phyloP scores from a whole-genome alignment of 2,113 vertebrate species.

The Leucosticte australis region DNA sequence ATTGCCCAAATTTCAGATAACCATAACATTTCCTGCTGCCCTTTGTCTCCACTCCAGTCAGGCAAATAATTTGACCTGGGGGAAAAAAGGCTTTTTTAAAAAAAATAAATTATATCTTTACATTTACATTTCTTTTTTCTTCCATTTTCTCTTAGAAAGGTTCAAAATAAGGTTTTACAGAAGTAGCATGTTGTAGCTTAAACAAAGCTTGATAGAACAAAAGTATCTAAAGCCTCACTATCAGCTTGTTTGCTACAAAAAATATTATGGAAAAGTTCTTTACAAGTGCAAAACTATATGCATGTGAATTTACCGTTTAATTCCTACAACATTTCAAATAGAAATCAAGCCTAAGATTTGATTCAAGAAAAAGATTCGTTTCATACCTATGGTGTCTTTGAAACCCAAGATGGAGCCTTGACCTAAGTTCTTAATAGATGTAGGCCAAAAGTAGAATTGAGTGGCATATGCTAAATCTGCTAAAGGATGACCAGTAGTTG shows the following conservation, averaged over 20 bases:
- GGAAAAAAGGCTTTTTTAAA: neutral
- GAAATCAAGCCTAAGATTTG: neutral
- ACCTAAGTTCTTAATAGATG: neutral
- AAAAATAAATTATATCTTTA: neutral
- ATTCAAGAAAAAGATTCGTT: neutral
- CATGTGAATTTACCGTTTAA: neutral
- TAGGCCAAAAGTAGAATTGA: slow-evolving; percentile 79
- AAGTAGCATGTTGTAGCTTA: neutral
- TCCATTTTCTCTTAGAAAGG: neutral
- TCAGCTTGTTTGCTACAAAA: neutral
- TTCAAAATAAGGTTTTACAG: neutral
- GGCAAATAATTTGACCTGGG: neutral
- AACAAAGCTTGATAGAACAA: neutral
- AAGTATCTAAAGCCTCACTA: neutral
- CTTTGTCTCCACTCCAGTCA: neutral
- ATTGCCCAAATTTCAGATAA: neutral
- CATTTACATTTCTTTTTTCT: neutral
- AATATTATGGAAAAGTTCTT: neutral
- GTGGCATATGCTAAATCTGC: slow-evolving; percentile 84
- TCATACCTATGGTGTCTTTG: slow-evolving; percentile 59
- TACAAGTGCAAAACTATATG: neutral
- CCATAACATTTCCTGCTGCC: neutral
- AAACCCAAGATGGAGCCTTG: neutral
- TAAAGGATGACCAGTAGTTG: slow-evolving; percentile 88
- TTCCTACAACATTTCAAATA: neutral